Conservation (phyloP, 2,888 invertebrate genomes). For the Ophion ventricosus region DNA sequence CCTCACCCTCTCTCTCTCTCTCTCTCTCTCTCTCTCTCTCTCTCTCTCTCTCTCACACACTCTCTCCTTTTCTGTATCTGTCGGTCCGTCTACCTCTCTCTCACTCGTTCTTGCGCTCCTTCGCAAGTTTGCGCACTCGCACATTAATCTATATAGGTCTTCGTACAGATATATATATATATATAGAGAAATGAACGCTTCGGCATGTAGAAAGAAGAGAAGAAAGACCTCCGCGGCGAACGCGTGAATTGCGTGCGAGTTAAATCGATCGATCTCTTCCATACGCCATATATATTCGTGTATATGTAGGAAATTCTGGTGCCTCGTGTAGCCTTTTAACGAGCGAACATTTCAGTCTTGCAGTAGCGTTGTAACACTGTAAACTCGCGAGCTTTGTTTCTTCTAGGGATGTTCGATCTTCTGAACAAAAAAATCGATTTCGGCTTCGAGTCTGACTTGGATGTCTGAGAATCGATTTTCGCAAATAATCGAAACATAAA, state of each 20-base stretch:
- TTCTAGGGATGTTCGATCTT: no score
- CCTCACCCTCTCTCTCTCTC: not conserved
- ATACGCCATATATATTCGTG: not conserved
- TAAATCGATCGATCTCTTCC: constrained; percentile 56
- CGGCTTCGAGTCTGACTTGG: no score
- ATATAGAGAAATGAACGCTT: constrained; percentile 53
- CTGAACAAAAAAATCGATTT: no score
- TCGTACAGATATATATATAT: constrained; percentile 15
- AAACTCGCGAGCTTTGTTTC: not conserved
- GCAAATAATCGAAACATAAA: no score
- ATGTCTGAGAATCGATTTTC: no score
- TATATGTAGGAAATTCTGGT: not conserved
- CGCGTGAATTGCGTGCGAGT: constrained; percentile 60
- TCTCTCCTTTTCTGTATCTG: not conserved
- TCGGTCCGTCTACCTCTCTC: constrained; percentile 40
- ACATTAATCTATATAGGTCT: constrained; percentile 45
- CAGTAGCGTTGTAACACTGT: not conserved
- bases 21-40: constrained; percentile 20
- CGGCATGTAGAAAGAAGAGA: constrained; percentile 43
- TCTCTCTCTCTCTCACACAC: not conserved
- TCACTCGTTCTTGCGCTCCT: constrained; percentile 47
- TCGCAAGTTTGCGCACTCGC: constrained; percentile 51
- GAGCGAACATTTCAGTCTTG: constrained; percentile 3
- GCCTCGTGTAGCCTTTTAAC: not conserved
- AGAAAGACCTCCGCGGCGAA: constrained; percentile 57